Evolutionary conservation across 2,797 vertebrate genomes (phyloP).

Genomic region (Choloepus didactylus): DNA sequence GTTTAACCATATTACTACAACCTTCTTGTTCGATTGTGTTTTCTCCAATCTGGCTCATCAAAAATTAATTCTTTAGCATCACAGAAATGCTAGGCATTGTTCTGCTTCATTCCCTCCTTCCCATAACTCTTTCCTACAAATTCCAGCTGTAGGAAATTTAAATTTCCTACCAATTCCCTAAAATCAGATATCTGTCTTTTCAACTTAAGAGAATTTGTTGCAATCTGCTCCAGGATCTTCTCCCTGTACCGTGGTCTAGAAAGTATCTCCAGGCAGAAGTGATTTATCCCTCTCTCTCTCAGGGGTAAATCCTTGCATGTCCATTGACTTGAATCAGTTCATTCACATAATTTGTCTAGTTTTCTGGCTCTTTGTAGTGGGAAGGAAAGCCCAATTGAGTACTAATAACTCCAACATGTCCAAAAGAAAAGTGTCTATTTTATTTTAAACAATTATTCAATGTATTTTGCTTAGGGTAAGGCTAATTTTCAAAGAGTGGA

Average conservation of each 20-base stretch:
- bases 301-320: too few species aligned
- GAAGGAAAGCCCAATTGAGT: background rate
- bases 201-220: too few species aligned
- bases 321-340: background rate
- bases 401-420: background rate
- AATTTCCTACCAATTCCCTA: background rate
- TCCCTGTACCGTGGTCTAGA: background rate
- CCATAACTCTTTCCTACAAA: background rate
- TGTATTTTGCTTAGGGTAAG: background rate
- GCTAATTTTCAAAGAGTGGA: background rate
- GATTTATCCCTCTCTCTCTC: too few species aligned
- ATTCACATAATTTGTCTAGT: background rate
- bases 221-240: too few species aligned
- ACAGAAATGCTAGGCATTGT: background rate
- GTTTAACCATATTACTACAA: background rate
- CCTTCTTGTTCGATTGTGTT: background rate
- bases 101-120: background rate
- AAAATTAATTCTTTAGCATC: background rate
- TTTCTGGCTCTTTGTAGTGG: background rate
- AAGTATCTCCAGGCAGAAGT: background rate
- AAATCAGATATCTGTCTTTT: background rate
- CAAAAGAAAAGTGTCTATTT: background rate
- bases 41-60: background rate
- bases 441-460: background rate
- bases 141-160: background rate